These are phyloP conservation scores for Altica lythri DNA, from an alignment of 2,888 invertebrate genomes.

Conservation along the genomic window DNA sequence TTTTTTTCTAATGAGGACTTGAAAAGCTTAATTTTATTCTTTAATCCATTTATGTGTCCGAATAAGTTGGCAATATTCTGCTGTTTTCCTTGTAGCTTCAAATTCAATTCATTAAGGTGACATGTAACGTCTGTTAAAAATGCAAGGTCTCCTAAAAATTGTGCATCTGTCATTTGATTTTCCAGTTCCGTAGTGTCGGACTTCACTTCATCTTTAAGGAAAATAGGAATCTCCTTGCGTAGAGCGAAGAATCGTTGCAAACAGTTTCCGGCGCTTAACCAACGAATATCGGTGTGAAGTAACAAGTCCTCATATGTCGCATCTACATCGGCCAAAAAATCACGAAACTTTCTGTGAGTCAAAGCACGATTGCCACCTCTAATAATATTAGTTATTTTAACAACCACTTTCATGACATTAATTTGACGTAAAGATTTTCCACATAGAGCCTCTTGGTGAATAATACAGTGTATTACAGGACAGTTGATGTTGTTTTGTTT, in stretches of 20 bases:
- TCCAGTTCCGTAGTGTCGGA: slow-evolving; percentile 12
- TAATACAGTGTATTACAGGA: slow-evolving; percentile 14
- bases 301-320: slow-evolving; percentile 12
- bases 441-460: slow-evolving; percentile 14
- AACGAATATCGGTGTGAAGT: slow-evolving; percentile 13
- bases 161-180: slow-evolving; percentile 2
- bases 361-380: slow-evolving; percentile 2
- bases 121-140: slow-evolving; percentile 19
- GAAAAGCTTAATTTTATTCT: slow-evolving; percentile 15
- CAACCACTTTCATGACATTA: slow-evolving; percentile 2
- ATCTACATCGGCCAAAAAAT: slow-evolving; percentile 3
- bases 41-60: slow-evolving; percentile 13
- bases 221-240: slow-evolving; percentile 15
- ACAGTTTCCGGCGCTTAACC: slow-evolving; percentile 13
- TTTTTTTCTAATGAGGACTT: slow-evolving; percentile 19
- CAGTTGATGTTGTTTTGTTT: slow-evolving; percentile 16
- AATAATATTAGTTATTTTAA: slow-evolving; percentile 11
- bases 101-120: slow-evolving; percentile 25
- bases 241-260: slow-evolving; percentile 15
- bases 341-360: slow-evolving; percentile 7
- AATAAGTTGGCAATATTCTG: slow-evolving; percentile 21
- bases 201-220: slow-evolving; percentile 3
- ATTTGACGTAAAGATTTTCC: slow-evolving; percentile 4
- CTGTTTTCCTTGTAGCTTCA: slow-evolving; percentile 22
- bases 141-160: slow-evolving; percentile 8